These are phyloP conservation scores for Myanophis thanlyinensis DNA, from an alignment of 2,113 vertebrate species.

Conservation along the genomic window DNA sequence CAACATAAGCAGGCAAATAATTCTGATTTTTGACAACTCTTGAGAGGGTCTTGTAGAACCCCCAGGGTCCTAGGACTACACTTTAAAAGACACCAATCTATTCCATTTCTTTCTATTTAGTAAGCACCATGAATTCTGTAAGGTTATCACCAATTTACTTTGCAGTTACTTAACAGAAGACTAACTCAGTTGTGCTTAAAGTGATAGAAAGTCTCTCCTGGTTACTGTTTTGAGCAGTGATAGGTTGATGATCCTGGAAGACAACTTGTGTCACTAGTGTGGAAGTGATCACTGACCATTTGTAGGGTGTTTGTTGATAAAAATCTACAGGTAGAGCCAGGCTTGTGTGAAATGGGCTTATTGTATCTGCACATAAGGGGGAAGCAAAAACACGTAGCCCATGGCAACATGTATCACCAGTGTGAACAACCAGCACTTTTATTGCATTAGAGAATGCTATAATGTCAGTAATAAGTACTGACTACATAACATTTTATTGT, in stretches of 20 bases:
- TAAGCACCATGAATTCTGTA: not conserved
- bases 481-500: conserved; percentile 93
- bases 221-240: not conserved
- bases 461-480: conserved; percentile 88
- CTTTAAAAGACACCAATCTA: not conserved
- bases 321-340: accelerated
- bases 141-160: not conserved
- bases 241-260: not conserved
- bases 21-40: not conserved
- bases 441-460: conserved; percentile 98
- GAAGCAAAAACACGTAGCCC: conserved; percentile 61
- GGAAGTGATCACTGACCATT: not conserved
- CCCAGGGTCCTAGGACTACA: not conserved
- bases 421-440: conserved; percentile 96
- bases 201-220: not conserved
- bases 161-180: not conserved
- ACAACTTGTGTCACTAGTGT: not conserved
- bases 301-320: not conserved
- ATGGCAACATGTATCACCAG: conserved; percentile 74
- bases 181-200: not conserved
- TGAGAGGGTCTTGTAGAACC: not conserved
- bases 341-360: not conserved
- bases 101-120: not conserved
- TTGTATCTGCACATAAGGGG: not conserved
- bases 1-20: not conserved